Percentiles rank a stretch among this genome's conserved stretches.
Conservation (phyloP, 2,797 vertebrate genomes). For the Nyctibius grandis region DNA sequence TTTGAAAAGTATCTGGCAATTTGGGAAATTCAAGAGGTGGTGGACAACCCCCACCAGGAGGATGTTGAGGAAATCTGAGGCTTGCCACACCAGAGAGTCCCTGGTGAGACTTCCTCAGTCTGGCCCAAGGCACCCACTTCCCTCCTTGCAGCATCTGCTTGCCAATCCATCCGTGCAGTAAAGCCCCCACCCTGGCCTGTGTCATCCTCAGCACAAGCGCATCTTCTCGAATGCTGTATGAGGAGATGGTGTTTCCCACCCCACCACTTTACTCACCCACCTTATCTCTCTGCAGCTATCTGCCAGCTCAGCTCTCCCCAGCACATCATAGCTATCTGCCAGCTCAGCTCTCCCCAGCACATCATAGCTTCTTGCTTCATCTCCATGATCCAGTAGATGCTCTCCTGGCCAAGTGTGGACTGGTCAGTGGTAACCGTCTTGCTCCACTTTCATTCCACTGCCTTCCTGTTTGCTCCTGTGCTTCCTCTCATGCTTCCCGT, state of each 20-base stretch:
- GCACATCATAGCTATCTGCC: neutral
- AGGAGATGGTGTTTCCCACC: neutral
- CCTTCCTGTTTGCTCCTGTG: neutral
- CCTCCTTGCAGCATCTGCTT: neutral
- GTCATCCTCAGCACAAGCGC: fast-evolving
- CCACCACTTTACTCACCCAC: neutral
- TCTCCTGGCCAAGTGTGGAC: neutral
- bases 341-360: neutral
- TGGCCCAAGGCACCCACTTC: neutral
- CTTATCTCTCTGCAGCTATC: neutral
- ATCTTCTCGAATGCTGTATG: neutral
- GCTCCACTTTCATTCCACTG: neutral
- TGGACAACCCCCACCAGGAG: neutral
- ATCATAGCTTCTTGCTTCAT: neutral
- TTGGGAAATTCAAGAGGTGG: neutral
- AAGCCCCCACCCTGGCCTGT: neutral
- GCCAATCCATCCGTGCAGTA: neutral
- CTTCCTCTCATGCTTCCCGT: neutral
- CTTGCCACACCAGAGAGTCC: fast-evolving
- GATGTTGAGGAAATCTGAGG: neutral
- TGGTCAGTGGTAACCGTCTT: neutral
- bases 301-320: neutral
- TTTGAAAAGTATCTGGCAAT: neutral
- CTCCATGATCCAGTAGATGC: neutral
- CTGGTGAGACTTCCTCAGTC: neutral